These are phyloP conservation scores for Drosophila mimica DNA, from an alignment of 2,888 invertebrate genomes.

Conservation along the genomic window DNA sequence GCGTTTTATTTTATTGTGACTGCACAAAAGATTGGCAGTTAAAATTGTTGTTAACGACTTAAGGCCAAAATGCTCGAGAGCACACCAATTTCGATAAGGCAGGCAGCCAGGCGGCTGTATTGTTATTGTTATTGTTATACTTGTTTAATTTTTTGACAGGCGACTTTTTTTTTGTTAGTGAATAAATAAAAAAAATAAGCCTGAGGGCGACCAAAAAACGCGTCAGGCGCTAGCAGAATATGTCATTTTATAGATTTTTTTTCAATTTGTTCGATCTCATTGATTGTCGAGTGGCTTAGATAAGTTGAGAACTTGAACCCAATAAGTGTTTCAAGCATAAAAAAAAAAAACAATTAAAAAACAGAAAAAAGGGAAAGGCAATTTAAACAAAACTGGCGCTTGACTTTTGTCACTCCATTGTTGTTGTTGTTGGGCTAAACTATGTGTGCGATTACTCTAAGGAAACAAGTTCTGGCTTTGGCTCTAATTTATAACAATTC, in stretches of 20 bases:
- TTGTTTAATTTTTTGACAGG: conserved; percentile 67
- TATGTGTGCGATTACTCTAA: conserved; percentile 37
- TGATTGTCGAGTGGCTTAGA: conserved; percentile 71
- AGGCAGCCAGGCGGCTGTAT: conserved; percentile 60
- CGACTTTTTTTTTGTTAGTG: conserved; percentile 34
- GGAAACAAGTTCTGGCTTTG: conserved; percentile 68
- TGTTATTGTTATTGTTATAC: conserved; percentile 56
- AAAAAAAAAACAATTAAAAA: conserved; percentile 16
- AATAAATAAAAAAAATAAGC: conserved; percentile 1
- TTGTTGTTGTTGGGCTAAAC: conserved; percentile 39
- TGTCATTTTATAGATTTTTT: conserved; percentile 59
- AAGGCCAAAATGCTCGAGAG: conserved; percentile 70
- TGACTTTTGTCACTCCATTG: conserved; percentile 48
- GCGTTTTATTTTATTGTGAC: conserved; percentile 59
- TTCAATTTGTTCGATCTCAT: conserved; percentile 44
- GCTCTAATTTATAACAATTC: conserved; percentile 44
- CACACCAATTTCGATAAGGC: conserved; percentile 63
- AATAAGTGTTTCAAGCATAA: conserved; percentile 53
- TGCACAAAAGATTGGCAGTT: conserved; percentile 72
- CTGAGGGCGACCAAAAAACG: conserved; percentile 47
- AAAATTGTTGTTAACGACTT: conserved; percentile 70
- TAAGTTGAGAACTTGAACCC: conserved; percentile 52
- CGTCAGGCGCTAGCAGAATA: conserved; percentile 71
- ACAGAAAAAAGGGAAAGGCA: conserved; percentile 65
- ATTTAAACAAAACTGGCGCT: conserved; percentile 62